Evolutionary conservation across 2,888 invertebrate species (phyloP), one percentile per base, ranked within the genome.

Genomic region (Plebejus argus): DNA sequence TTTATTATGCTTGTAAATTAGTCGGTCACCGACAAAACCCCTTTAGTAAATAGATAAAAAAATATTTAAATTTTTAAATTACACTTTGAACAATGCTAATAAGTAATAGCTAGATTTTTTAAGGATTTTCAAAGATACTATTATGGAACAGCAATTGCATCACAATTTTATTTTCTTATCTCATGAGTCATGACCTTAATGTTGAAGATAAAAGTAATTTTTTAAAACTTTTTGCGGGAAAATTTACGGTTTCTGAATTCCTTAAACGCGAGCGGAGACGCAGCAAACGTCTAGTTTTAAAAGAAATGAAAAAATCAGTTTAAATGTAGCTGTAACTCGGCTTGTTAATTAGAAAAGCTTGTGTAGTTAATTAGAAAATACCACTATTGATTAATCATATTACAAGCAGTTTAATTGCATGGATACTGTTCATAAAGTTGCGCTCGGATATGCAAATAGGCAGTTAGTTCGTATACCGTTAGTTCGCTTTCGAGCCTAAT

Each of bases 401-500:
- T 49, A 74, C 74, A 49, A 74, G 49, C 28, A 20, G 49, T 39
- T 49, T 72, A 72, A 72, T 72, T 74, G 49, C 28, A 28, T 49
- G 53, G 49, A 28, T 74, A 49, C 45, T 72, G 45, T 45, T 72
- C 49, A 72, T 72, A 72, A 72, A 72, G 72, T 45, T 39, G 20
- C 45, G 15, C 45, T 28, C 45, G 23, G 23, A 74, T 74, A 74
- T 74, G 53, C 18, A 74, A 74, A 74, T 74, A 18, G 28, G 74
- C 28, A 74, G 74, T 49, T 39, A 45, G 49, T 28, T 74, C 49
- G 74, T 33, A 74, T 28, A 78, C 79, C 79, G 80, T 84, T 86
- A 87, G 86, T 72, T 88, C 86, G 84, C 85, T 87, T 87, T 88
- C 86, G 84, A 87, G 84, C 84, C 85, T 89, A 90, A 90, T 87